A percentile compares a stretch with the other conserved stretches of the same genome.
Conservation (phyloP, 2,113 vertebrate species). For the Furnarius figulus region DNA sequence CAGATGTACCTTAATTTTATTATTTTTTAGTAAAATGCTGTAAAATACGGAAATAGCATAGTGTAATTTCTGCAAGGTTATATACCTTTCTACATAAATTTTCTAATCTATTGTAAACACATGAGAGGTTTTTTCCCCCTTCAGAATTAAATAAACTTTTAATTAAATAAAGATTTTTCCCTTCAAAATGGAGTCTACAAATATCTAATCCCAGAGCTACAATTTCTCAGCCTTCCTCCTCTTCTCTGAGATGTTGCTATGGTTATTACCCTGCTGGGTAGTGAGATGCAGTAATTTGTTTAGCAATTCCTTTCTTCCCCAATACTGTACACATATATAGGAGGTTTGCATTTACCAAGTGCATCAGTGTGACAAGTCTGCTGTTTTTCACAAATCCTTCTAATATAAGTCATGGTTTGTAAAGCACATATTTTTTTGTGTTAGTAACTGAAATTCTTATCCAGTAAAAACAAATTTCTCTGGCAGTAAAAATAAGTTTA, state of each 20-base stretch:
- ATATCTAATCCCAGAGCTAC: conserved; percentile 39
- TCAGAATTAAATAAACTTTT: conserved; percentile 53
- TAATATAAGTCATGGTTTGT: neutral
- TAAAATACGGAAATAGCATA: neutral
- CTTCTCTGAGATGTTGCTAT: conserved; percentile 33
- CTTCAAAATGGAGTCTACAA: conserved; percentile 31
- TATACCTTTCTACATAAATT: neutral
- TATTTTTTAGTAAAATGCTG: neutral
- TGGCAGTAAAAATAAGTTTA: neutral
- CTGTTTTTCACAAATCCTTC: neutral
- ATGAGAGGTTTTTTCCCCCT: neutral
- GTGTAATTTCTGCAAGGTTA: neutral
- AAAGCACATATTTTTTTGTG: neutral
- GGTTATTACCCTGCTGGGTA: conserved; percentile 61
- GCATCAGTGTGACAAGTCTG: neutral
- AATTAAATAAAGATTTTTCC: conserved; percentile 41
- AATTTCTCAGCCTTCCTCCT: conserved; percentile 17
- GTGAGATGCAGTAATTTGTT: conserved; percentile 46
- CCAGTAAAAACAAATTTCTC: neutral
- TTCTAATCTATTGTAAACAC: neutral
- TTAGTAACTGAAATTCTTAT: neutral
- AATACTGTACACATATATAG: neutral
- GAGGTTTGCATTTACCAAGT: neutral
- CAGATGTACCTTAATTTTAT: neutral
- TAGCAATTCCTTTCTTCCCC: conserved; percentile 29